Percentiles rank a stretch among this genome's conserved stretches.
Evolutionary conservation across 2,888 invertebrate species (phyloP).

Genomic region (Eupithecia insigniata): DNA sequence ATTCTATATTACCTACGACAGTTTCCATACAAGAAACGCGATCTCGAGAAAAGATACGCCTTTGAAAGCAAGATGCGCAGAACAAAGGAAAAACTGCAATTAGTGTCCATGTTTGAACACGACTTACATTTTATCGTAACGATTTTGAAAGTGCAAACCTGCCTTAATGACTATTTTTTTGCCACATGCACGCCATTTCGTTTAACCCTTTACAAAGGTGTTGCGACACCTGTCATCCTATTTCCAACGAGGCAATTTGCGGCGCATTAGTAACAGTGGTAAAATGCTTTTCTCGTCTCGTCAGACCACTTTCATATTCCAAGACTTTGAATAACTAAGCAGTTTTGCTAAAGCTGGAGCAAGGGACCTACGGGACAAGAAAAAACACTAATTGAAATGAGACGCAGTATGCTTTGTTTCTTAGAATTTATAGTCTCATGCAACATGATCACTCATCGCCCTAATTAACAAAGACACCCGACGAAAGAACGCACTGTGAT

Average conservation of each 20-base stretch:
- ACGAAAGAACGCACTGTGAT: neutral
- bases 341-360: conserved; percentile 13
- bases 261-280: conserved; percentile 40
- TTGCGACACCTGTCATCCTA: conserved; percentile 55
- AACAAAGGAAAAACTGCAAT: conserved; percentile 18
- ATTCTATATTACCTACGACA: neutral
- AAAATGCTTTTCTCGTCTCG: conserved; percentile 33
- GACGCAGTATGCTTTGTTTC: neutral
- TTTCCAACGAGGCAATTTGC: conserved; percentile 44
- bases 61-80: neutral
- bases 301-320: conserved; percentile 21
- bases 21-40: neutral
- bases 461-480: conserved; percentile 5
- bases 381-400: neutral
- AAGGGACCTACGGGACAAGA: neutral
- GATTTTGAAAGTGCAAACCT: conserved; percentile 30
- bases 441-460: neutral
- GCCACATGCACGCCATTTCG: conserved; percentile 31
- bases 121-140: conserved; percentile 14
- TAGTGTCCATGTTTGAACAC: conserved; percentile 8
- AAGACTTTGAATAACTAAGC: conserved; percentile 16
- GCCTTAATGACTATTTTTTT: conserved; percentile 32
- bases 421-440: neutral
- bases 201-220: conserved; percentile 51
- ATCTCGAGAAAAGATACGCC: neutral